phyloP scores from a whole-genome alignment of 1,140 invertebrate genomes.

The Heterodera carotae region DNA sequence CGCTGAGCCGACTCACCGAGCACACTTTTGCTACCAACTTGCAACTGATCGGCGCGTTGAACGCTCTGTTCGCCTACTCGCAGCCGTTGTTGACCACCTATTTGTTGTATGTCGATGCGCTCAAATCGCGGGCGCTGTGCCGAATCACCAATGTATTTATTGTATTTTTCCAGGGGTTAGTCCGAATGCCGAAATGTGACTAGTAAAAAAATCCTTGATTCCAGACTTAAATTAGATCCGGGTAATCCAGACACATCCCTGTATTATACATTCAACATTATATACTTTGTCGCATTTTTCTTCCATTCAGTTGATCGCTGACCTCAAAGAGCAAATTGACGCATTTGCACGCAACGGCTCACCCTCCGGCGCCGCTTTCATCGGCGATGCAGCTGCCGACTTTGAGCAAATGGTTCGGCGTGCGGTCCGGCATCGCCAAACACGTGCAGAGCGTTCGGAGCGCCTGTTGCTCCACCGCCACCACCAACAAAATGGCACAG shows the following conservation, averaged over 20 bases:
- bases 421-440: neutral
- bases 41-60: slow-evolving; percentile 82
- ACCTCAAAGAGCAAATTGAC: slow-evolving; percentile 6
- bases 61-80: slow-evolving; percentile 81
- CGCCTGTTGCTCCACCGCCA: neutral
- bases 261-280: neutral
- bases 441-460: neutral
- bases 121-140: slow-evolving; percentile 9
- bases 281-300: neutral
- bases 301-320: neutral
- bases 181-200: too few species aligned
- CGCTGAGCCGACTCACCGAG: slow-evolving; percentile 80
- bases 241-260: too few species aligned
- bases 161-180: too few species aligned
- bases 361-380: neutral
- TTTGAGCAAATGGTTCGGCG: slow-evolving; percentile 1
- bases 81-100: slow-evolving; percentile 83
- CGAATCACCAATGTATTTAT: neutral
- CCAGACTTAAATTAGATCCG: too few species aligned
- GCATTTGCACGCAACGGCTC: neutral
- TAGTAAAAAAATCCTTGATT: too few species aligned
- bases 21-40: slow-evolving; percentile 85
- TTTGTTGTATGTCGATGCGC: slow-evolving; percentile 73
- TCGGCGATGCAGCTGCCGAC: neutral
- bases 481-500: neutral